These are phyloP conservation scores for Zaprionus camerounensis DNA, from an alignment of 1,140 invertebrate species.

Conservation along the genomic window DNA sequence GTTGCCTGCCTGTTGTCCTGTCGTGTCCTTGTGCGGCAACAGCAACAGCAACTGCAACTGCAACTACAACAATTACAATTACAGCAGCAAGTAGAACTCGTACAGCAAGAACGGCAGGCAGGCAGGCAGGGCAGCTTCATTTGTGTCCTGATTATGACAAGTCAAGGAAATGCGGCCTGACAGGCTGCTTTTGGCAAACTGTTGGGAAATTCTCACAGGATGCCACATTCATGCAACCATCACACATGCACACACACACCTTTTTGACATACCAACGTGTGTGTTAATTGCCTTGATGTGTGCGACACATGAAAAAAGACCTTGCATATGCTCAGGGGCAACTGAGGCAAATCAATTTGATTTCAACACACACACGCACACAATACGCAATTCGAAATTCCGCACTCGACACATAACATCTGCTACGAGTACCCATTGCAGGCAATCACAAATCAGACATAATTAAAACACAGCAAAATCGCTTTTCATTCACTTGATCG, in stretches of 20 bases:
- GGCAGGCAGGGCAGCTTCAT: constrained; percentile 62
- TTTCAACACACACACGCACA: constrained; percentile 41
- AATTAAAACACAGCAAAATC: constrained; percentile 52
- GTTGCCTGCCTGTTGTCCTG: constrained; percentile 48
- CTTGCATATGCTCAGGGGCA: constrained; percentile 46
- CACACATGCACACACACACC: constrained; percentile 10
- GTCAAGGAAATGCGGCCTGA: constrained; percentile 71
- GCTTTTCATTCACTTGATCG: not conserved
- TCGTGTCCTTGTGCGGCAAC: constrained; percentile 49
- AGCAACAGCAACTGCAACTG: constrained; percentile 20
- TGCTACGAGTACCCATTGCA: constrained; percentile 26
- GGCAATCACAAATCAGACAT: constrained; percentile 39
- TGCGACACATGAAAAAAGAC: constrained; percentile 48
- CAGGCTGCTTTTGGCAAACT: constrained; percentile 34
- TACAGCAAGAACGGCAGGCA: constrained; percentile 6
- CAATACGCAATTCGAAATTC: not conserved
- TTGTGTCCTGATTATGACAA: constrained; percentile 78
- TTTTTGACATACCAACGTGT: constrained; percentile 28
- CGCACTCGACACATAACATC: not conserved
- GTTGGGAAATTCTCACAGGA: constrained; percentile 58
- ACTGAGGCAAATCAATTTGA: constrained; percentile 60
- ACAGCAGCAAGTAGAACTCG: constrained; percentile 36
- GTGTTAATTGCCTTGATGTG: constrained; percentile 69
- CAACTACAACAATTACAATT: constrained; percentile 41
- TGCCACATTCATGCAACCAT: constrained; percentile 51